Base-by-base conservation (phyloP, 2,888 invertebrate species). In the Zaprionus bogoriensis region DNA sequence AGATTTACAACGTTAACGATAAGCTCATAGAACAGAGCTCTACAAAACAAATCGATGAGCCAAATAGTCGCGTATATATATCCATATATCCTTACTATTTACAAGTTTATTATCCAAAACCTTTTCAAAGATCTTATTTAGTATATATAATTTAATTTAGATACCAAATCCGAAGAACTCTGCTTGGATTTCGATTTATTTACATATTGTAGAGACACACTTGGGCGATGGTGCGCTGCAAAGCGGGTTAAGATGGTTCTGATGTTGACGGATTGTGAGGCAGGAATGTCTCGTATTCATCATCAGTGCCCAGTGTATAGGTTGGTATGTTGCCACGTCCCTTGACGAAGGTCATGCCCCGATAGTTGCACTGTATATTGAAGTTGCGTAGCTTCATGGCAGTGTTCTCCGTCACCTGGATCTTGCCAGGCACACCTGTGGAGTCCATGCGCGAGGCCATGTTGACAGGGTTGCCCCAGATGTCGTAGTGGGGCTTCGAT, bases 381-480 rank as follows among this genome's bases (percentile, higher is more conserved):
- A 94, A 93, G 67, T 94, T 93, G 51, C 94, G 92, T 59, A 96
- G 90, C 44, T 95, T 93, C 5, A 92, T 88, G 0, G 96, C 95
- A 0, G 96, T 96, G 50, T 94, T 93, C 87, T 94, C 93, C 22
- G 95, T 95, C 0, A 95, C 95, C 91, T 96, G 96, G 80, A 96
- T 96, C 89, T 93, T 93, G 38, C 96, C 95, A 1, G 94, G 92
- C 69, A 94, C 92, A 5, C 98, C 98, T 1, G 96, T 97, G 0
- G 96, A 96, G 88, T 98, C 98, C 98, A 99, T 98, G 83, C 99
- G 93, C 0, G 98, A 97, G 2, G 99, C 98, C 94, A 99, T 96
- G 91, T 99, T 99, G 0, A 98, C 98, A 0, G 98, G 96, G 90
- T 98, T 96, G 0, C 98, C 98, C 98, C 98, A 99, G 86, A 98